Evolutionary conservation across 2,888 invertebrate genomes (phyloP).

Genomic region (Xestia xanthographa): DNA sequence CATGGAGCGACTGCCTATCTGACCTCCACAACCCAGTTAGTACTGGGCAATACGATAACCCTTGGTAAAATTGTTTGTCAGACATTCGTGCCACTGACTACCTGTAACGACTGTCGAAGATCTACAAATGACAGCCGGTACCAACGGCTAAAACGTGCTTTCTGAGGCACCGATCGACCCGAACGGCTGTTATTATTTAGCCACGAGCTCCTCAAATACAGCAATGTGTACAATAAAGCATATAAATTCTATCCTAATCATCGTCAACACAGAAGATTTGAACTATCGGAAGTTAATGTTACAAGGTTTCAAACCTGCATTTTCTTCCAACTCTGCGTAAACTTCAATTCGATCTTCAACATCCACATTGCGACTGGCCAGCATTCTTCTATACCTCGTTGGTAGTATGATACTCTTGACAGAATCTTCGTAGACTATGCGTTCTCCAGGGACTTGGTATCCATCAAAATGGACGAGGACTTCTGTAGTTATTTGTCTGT

Average conservation of each 20-base stretch:
- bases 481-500: slow-evolving; percentile 58
- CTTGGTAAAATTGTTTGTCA: not conserved
- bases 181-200: too few species aligned
- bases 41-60: not conserved
- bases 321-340: slow-evolving; percentile 23
- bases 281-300: not conserved
- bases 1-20: not conserved
- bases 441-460: not conserved
- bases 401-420: slow-evolving; percentile 42
- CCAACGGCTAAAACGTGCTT: not conserved
- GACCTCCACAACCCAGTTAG: too few species aligned
- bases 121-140: not conserved
- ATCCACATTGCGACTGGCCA: not conserved
- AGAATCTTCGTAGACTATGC: slow-evolving; percentile 50
- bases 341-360: slow-evolving; percentile 30
- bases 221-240: too few species aligned
- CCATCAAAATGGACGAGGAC: slow-evolving; percentile 59
- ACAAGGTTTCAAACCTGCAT: slow-evolving; percentile 26
- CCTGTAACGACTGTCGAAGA: not conserved
- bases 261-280: not conserved
- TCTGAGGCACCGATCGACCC: not conserved
- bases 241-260: not conserved
- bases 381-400: not conserved
- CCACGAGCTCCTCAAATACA: too few species aligned
- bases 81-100: not conserved